Conservation (phyloP, 2,113 vertebrate genomes). For the Dasyornis broadbenti region DNA sequence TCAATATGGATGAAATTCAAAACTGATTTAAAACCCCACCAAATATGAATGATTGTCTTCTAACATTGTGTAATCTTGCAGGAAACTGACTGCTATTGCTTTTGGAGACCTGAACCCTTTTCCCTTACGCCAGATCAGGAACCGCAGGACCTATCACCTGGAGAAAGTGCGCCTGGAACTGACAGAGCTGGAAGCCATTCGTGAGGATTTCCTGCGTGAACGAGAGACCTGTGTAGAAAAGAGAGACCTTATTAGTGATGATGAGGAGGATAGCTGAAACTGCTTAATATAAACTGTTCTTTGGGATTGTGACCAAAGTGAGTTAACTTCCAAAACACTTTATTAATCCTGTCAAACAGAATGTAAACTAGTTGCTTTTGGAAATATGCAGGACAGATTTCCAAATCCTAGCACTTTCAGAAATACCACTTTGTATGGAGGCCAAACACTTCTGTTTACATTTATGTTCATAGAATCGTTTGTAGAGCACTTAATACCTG, state of each 20-base stretch:
- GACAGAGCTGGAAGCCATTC: slow-evolving; percentile 91
- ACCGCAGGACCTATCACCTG: slow-evolving; percentile 88
- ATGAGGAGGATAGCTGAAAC: slow-evolving; percentile 87
- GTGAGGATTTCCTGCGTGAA: slow-evolving; percentile 91
- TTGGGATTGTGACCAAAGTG: slow-evolving; percentile 33
- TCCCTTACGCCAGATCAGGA: slow-evolving; percentile 92
- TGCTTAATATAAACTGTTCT: not conserved
- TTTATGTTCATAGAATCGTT: not conserved
- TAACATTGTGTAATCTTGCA: slow-evolving; percentile 21
- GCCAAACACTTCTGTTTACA: slow-evolving; percentile 43
- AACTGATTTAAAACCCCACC: not conserved
- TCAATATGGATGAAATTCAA: not conserved
- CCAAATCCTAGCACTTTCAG: slow-evolving; percentile 40
- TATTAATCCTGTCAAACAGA: not conserved
- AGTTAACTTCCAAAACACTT: not conserved
- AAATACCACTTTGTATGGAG: not conserved
- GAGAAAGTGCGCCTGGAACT: slow-evolving; percentile 95
- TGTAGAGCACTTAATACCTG: slow-evolving; percentile 4
- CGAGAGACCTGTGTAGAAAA: slow-evolving; percentile 84
- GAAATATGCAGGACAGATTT: slow-evolving; percentile 59
- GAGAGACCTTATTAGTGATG: slow-evolving; percentile 89
- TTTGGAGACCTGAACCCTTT: slow-evolving; percentile 98
- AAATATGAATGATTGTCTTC: not conserved
- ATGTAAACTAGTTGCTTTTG: slow-evolving; percentile 3
- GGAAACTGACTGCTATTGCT: slow-evolving; percentile 89